Conservation (phyloP, 2,888 invertebrate genomes). For the Pyrrhosoma nymphula region DNA sequence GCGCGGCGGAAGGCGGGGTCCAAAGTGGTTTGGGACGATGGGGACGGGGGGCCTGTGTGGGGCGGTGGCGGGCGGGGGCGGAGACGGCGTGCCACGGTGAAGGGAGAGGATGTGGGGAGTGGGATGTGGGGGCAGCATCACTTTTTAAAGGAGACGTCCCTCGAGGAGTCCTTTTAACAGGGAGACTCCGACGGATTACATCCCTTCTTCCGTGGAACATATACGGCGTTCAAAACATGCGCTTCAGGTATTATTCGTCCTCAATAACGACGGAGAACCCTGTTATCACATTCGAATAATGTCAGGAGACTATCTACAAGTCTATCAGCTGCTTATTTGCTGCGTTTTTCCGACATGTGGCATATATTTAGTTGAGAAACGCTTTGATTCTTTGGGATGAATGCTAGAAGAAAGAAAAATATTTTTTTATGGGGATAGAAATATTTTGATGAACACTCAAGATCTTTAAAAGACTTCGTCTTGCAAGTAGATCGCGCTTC, state of each 20-base stretch:
- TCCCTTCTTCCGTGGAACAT: not conserved
- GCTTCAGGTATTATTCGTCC: not conserved
- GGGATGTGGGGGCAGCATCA: not conserved
- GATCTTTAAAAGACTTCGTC: too few relatives aligned
- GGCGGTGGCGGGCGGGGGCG: not conserved
- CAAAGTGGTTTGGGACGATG: not conserved
- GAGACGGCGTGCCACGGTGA: not conserved
- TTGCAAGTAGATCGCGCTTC: too few relatives aligned
- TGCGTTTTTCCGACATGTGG: too few relatives aligned
- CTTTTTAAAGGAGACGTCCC: constrained; percentile 50
- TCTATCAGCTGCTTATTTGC: too few relatives aligned
- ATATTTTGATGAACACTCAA: too few relatives aligned
- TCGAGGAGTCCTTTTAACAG: not conserved
- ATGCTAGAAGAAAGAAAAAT: too few relatives aligned
- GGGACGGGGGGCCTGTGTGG: not conserved
- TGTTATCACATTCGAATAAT: too few relatives aligned
- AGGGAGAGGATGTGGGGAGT: not conserved
- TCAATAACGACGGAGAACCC: too few relatives aligned
- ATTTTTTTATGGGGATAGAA: too few relatives aligned
- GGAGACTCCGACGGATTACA: not conserved
- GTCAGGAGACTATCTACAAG: too few relatives aligned
- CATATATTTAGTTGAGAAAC: too few relatives aligned
- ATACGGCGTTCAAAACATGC: not conserved
- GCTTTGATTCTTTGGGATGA: too few relatives aligned
- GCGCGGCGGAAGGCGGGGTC: not conserved